Percentiles rank a stretch among this genome's conserved stretches.
Evolutionary conservation across 1,140 invertebrate genomes (phyloP).

Genomic region (Lerema accius): DNA sequence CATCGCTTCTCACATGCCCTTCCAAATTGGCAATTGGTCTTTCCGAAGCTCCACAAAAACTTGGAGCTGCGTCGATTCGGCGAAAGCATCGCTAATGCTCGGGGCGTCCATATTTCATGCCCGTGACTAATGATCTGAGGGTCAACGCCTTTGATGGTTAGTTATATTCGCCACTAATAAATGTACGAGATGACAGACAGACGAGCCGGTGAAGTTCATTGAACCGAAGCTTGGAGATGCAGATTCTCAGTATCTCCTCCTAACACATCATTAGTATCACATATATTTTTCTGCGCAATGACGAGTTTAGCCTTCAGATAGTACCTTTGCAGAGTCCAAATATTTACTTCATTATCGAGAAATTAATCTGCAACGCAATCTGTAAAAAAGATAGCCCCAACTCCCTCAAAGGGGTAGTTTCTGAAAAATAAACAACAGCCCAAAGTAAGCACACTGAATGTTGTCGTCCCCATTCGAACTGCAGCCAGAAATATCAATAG

Average conservation of each 20-base stretch:
- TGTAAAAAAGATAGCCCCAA: too few relatives aligned
- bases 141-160: slow-evolving; percentile 22
- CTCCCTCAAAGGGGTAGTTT: too few relatives aligned
- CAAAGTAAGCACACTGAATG: too few relatives aligned
- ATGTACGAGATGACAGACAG: slow-evolving; percentile 25
- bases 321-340: too few relatives aligned
- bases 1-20: slow-evolving; percentile 7
- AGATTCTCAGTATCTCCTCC: not conserved
- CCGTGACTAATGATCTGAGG: slow-evolving; percentile 43
- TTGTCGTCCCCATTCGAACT: too few relatives aligned
- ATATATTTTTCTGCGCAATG: not conserved
- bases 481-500: not conserved
- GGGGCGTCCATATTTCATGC: slow-evolving; percentile 44
- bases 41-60: slow-evolving; percentile 24
- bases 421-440: too few relatives aligned
- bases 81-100: slow-evolving; percentile 40
- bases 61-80: slow-evolving; percentile 36
- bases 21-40: slow-evolving; percentile 6
- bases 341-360: too few relatives aligned
- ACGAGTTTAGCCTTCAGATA: too few relatives aligned
- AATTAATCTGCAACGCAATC: too few relatives aligned
- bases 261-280: not conserved
- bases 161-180: slow-evolving; percentile 30
- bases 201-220: not conserved
- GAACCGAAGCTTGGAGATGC: slow-evolving; percentile 4